Conservation (phyloP, 2,113 vertebrate species). For the Gymnocephalus cernua region DNA sequence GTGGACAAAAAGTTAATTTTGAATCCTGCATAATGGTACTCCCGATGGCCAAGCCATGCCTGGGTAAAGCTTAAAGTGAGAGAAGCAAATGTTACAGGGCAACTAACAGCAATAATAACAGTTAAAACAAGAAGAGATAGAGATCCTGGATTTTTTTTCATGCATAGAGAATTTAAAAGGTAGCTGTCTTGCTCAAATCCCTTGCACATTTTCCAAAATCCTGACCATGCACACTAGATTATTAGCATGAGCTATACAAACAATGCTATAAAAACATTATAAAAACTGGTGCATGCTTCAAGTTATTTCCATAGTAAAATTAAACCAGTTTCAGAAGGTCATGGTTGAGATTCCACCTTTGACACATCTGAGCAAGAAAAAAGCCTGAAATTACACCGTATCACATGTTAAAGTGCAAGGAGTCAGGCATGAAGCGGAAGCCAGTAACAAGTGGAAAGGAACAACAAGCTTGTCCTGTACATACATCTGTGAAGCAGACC, state of each 20-base stretch:
- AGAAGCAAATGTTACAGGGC: not conserved
- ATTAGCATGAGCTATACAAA: not conserved
- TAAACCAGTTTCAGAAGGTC: not conserved
- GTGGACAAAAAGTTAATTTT: no score
- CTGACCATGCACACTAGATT: not conserved
- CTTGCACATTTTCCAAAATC: not conserved
- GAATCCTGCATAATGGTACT: no score
- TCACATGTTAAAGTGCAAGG: slow-evolving; percentile 49
- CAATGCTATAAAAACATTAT: not conserved
- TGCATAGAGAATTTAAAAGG: not conserved
- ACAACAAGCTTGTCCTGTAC: slow-evolving; percentile 46
- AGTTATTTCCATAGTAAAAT: not conserved
- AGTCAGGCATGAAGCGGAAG: slow-evolving; percentile 44
- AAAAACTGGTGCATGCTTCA: not conserved
- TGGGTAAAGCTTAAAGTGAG: not conserved
- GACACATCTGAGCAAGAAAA: slow-evolving; percentile 19
- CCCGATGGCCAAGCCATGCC: no score
- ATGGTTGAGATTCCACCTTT: not conserved
- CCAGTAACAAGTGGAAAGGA: slow-evolving; percentile 36
- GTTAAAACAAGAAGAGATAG: slow-evolving; percentile 27
- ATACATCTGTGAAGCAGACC: slow-evolving; percentile 69
- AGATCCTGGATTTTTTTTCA: not conserved
- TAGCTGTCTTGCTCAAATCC: no score
- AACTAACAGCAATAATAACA: not conserved
- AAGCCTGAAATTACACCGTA: slow-evolving; percentile 39